Conservation (phyloP, 1,140 invertebrate genomes). For the Drosophila ficusphila region DNA sequence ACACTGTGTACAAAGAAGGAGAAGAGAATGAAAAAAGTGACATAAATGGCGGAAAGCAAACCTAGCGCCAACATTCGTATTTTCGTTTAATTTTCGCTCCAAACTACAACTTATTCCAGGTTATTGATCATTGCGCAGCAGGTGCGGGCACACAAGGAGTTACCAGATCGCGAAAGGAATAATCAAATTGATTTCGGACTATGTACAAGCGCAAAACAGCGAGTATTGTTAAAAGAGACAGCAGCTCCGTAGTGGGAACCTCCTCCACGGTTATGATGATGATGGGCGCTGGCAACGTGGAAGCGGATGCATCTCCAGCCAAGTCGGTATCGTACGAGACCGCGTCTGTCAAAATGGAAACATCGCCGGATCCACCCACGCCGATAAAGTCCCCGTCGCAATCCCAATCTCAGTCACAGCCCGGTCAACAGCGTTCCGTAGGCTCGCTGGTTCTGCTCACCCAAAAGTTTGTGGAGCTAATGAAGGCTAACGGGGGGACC, state of each 20-base stretch:
- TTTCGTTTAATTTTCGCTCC: constrained; percentile 61
- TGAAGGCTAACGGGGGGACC: constrained; percentile 72
- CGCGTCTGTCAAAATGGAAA: constrained; percentile 40
- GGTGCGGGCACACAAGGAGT: constrained; percentile 18
- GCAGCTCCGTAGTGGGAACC: constrained; percentile 45
- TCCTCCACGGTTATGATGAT: constrained; percentile 16
- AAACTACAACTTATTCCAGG: constrained; percentile 32
- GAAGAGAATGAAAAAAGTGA: constrained; percentile 80
- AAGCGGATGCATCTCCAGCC: constrained; percentile 20
- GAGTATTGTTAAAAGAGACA: constrained; percentile 53
- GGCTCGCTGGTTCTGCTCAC: constrained; percentile 76
- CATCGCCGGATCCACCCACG: constrained; percentile 18
- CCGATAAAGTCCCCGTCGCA: constrained; percentile 27
- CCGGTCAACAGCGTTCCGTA: constrained; percentile 66
- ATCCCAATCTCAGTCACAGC: constrained; percentile 17
- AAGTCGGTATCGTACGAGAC: constrained; percentile 27
- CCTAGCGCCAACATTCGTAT: constrained; percentile 82
- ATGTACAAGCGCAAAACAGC: constrained; percentile 75
- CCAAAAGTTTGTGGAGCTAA: constrained; percentile 78
- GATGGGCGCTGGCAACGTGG: constrained; percentile 40
- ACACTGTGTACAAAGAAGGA: constrained; percentile 48
- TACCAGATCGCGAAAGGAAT: constrained; percentile 27
- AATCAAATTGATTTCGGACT: constrained; percentile 39
- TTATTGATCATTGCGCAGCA: constrained; percentile 17
- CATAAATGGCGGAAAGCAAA: constrained; percentile 80